These are phyloP conservation scores for Aplodontia rufa DNA, from an alignment of 2,113 vertebrate genomes.

Conservation along the genomic window DNA sequence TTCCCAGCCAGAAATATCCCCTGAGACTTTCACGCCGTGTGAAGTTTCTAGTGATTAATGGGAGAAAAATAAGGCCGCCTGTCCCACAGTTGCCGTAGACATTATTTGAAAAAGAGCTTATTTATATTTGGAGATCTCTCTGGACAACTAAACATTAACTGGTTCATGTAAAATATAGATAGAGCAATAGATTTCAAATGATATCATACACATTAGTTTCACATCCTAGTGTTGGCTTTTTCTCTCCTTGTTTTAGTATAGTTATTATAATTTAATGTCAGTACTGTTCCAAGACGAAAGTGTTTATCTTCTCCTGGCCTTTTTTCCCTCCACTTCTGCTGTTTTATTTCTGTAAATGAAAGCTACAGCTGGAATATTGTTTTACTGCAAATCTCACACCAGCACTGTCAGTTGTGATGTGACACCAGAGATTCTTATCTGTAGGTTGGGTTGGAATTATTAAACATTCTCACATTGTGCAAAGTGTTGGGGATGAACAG, in stretches of 20 bases:
- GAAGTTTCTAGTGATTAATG: conserved; percentile 88
- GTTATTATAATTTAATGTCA: conserved; percentile 79
- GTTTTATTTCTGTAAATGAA: conserved; percentile 88
- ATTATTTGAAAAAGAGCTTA: conserved; percentile 81
- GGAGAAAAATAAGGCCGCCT: conserved; percentile 81
- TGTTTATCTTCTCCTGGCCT: conserved; percentile 84
- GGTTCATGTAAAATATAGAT: conserved; percentile 66
- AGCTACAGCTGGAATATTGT: conserved; percentile 90
- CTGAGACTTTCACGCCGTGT: conserved; percentile 83
- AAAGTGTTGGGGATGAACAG: conserved; percentile 89
- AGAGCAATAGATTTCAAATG: conserved; percentile 52
- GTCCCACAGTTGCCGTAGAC: conserved; percentile 76
- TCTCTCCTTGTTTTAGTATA: conserved; percentile 73
- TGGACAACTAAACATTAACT: conserved; percentile 76
- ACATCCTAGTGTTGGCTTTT: conserved; percentile 42
- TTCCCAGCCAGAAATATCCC: conserved; percentile 89
- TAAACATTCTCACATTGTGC: conserved; percentile 91
- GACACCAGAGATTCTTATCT: conserved; percentile 90
- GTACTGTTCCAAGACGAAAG: conserved; percentile 80
- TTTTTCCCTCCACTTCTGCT: conserved; percentile 80
- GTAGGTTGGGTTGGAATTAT: conserved; percentile 86
- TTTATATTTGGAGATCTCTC: conserved; percentile 80
- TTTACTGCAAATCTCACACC: conserved; percentile 88
- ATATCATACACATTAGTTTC: conserved; percentile 65
- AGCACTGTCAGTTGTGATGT: conserved; percentile 86